These are phyloP conservation scores for Psittacus erithacus DNA, from an alignment of 2,113 vertebrate genomes.

Conservation along the genomic window DNA sequence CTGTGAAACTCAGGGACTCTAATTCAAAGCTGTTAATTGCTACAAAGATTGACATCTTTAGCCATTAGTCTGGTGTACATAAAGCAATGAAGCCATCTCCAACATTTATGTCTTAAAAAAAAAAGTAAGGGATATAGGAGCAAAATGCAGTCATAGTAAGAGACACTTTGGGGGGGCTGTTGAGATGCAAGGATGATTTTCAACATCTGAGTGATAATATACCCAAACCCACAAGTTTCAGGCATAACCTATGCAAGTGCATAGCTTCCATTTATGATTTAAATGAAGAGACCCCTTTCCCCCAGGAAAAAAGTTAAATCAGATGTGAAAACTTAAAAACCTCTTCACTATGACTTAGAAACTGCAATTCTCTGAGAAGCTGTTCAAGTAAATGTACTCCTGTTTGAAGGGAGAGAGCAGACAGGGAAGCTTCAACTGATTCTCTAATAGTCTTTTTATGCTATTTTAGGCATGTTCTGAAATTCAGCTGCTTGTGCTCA, in stretches of 20 bases:
- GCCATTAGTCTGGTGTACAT: slow-evolving; percentile 27
- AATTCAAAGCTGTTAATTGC: slow-evolving; percentile 33
- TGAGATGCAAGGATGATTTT: slow-evolving; percentile 59
- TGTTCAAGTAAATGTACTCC: slow-evolving; percentile 41
- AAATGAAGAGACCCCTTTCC: not conserved
- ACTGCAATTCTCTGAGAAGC: slow-evolving; percentile 46
- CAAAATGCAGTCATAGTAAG: slow-evolving; percentile 31
- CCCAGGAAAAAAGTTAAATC: not conserved
- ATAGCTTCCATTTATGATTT: not conserved
- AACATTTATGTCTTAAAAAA: not conserved
- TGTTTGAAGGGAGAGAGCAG: slow-evolving; percentile 26
- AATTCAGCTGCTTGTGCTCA: not conserved
- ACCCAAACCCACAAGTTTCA: not conserved
- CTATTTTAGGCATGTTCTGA: not conserved
- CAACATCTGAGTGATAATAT: not conserved
- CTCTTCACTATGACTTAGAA: not conserved
- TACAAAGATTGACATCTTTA: not conserved
- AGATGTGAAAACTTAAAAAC: not conserved
- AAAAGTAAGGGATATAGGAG: slow-evolving; percentile 19
- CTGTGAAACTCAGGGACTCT: slow-evolving; percentile 22
- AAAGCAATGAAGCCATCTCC: slow-evolving; percentile 10
- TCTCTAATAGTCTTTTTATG: not conserved
- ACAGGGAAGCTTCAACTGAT: not conserved
- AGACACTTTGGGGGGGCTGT: slow-evolving; percentile 33
- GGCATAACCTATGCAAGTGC: not conserved